Evolutionary conservation across 2,797 vertebrate genomes (phyloP).

Genomic region (Amniataba percoides): DNA sequence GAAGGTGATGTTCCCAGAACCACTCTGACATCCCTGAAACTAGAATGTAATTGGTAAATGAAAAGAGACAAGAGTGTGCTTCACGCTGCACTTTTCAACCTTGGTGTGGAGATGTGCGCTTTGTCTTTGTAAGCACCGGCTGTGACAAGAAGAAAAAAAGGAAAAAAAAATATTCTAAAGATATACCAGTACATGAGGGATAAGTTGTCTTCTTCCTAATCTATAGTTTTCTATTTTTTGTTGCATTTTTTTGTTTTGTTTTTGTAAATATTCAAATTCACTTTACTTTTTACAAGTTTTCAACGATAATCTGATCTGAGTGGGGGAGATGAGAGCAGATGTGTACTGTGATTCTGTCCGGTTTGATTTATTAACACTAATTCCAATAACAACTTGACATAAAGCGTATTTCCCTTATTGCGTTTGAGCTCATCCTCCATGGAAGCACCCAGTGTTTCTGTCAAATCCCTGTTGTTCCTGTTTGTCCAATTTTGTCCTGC

Average conservation of each 20-base stretch:
- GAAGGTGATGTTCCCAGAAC: slow-evolving; percentile 77
- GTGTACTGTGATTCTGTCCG: neutral
- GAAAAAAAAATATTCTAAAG: neutral
- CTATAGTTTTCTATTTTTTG: neutral
- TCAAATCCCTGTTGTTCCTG: slow-evolving; percentile 6
- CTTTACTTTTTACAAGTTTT: neutral
- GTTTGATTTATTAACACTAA: neutral
- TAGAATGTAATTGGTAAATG: slow-evolving; percentile 76
- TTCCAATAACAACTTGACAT: neutral
- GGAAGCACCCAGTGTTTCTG: slow-evolving; percentile 6
- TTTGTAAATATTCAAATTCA: neutral
- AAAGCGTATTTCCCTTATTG: neutral
- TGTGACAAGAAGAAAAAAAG: slow-evolving; percentile 16
- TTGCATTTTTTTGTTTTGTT: neutral
- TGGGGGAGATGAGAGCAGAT: neutral
- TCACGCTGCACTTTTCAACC: slow-evolving; percentile 63
- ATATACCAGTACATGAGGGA: neutral
- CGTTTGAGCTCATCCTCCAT: slow-evolving; percentile 2
- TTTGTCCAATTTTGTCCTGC: slow-evolving; percentile 5
- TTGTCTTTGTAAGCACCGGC: slow-evolving; percentile 13
- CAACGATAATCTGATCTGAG: neutral
- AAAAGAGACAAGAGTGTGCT: slow-evolving; percentile 75
- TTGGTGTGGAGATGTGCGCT: slow-evolving; percentile 27
- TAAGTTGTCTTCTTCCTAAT: no score
- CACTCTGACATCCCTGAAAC: slow-evolving; percentile 68